Base-by-base conservation (phyloP, 1,140 invertebrate species). In the Drosophila miranda region DNA sequence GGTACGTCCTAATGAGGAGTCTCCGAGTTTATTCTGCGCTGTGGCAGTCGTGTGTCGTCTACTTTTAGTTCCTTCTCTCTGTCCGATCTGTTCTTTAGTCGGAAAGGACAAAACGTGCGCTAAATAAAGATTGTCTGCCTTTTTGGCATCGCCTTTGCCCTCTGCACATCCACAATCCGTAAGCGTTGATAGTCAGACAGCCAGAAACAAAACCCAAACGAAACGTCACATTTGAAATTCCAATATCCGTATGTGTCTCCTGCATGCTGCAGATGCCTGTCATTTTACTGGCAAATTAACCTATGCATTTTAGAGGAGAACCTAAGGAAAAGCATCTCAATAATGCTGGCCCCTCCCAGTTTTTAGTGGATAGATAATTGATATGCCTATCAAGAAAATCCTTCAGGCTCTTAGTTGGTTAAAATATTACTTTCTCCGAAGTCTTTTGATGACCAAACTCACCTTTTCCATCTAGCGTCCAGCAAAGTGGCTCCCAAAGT, bases 141-240 rank as follows among this genome's bases (percentile, higher is more conserved):
- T 34, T 34, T 11, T 11, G 30, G 30, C 9, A 1, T 34, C 30
- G 9, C 30, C 9, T 34, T 3, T 34, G 9, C 30, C 2, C 30
- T 34, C 8, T 34, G 30, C 30, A 2, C 9, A 9, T 9, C 30
- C 8, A 30, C 11, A 28, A 26, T 66, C 23, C 28, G 8, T 50
- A 23, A 61, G 38, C 9, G 21, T 21, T 28, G 23, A 26, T 53
- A 57, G 57, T 43, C 58, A 61, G 57, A 45, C 8, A 9, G 7
- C 30, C 30, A 28, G 8, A 66, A 57, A 67, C 60, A 48, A 41
- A 48, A 71, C 61, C 58, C 43, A 76, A 61, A 30, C 44, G 49
- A 48, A 44, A 61, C 49, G 62, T 81, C 73, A 64, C 55, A 70
- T 69, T 69, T 52, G 66, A 72, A 60, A 68, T 84, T 72, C 62